These are phyloP conservation scores for Thamnaconus septentrionalis DNA, from an alignment of 2,113 vertebrate species.

Conservation along the genomic window DNA sequence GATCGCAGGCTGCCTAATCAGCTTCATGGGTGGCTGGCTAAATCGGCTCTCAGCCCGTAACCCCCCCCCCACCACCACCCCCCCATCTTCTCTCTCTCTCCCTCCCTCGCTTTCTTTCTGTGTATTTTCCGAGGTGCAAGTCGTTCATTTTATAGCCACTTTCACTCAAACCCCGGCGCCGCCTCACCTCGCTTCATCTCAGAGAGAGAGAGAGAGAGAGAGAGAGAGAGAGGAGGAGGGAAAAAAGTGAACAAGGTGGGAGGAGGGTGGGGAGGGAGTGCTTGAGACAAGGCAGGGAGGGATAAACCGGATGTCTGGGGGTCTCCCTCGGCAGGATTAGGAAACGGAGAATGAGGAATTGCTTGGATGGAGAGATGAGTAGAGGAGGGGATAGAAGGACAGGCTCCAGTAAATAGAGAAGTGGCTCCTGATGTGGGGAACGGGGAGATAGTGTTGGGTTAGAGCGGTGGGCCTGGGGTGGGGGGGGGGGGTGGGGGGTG, in stretches of 20 bases:
- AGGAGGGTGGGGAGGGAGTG: constrained; percentile 31
- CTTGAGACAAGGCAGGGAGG: no score
- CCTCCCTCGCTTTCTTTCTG: constrained; percentile 9
- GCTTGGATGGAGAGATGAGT: constrained; percentile 57
- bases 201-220: constrained; percentile 52
- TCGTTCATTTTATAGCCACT: constrained; percentile 77
- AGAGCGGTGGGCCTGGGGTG: constrained; percentile 43
- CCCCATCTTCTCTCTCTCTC: constrained; percentile 49
- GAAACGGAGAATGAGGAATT: constrained; percentile 66
- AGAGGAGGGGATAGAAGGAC: constrained; percentile 65
- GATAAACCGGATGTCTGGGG: constrained; percentile 59
- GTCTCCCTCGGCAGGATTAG: constrained; percentile 66
- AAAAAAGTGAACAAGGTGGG: constrained; percentile 54
- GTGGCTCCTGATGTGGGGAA: constrained; percentile 69
- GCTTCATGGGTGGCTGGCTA: constrained; percentile 98
- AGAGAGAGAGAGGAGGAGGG: constrained; percentile 11
- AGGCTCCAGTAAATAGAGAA: constrained; percentile 71
- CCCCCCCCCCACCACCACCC: constrained; percentile 21
- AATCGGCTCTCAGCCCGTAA: constrained; percentile 82
- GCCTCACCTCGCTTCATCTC: constrained; percentile 24
- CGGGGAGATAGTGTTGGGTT: constrained; percentile 57
- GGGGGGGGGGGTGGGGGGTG: constrained; percentile 67
- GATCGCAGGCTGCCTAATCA: constrained; percentile 99
- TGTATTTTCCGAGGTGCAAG: constrained; percentile 84
- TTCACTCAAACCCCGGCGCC: constrained; percentile 31